Conservation (phyloP, 37 sponge, comb jelly and placozoan genomes). For the Beroe ovata region DNA sequence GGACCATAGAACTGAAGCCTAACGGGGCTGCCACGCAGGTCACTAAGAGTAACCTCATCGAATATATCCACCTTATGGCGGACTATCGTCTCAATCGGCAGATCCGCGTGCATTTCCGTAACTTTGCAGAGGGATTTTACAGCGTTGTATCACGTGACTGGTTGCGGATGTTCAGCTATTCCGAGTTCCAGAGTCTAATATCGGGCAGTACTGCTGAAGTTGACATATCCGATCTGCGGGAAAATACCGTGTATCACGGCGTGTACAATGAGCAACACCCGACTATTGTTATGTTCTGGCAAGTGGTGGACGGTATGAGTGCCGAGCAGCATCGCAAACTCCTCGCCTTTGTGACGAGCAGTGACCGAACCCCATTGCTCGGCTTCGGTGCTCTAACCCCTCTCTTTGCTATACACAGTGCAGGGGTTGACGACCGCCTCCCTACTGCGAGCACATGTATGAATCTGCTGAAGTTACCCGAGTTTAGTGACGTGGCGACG, state of each 20-base stretch:
- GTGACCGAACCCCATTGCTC: constrained; percentile 15
- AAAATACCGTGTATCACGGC: constrained; percentile 39
- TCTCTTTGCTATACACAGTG: constrained; percentile 67
- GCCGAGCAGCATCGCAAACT: constrained; percentile 20
- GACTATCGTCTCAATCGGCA: constrained; percentile 81
- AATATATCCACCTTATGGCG: constrained; percentile 85
- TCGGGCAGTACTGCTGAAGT: constrained; percentile 19
- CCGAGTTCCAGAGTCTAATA: constrained; percentile 40
- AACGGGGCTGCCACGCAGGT: constrained; percentile 77
- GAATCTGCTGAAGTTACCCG: constrained; percentile 52
- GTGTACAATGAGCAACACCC: constrained; percentile 37
- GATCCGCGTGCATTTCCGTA: constrained; percentile 71
- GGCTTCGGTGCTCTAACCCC: constrained; percentile 20
- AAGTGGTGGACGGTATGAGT: constrained; percentile 18
- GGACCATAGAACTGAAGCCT: constrained; percentile 75
- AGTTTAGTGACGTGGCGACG: constrained; percentile 9
- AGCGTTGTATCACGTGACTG: constrained; percentile 76
- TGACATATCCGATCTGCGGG: not conserved
- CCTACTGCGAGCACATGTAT: constrained; percentile 62
- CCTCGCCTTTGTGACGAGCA: constrained; percentile 57
- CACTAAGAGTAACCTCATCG: constrained; percentile 76
- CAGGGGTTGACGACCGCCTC: constrained; percentile 57
- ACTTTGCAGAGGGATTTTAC: constrained; percentile 78
- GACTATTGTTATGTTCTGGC: constrained; percentile 31
- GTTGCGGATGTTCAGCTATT: constrained; percentile 79